Evolutionary conservation across 2,797 vertebrate genomes (phyloP).

Genomic region (Knipowitschia caucasica): DNA sequence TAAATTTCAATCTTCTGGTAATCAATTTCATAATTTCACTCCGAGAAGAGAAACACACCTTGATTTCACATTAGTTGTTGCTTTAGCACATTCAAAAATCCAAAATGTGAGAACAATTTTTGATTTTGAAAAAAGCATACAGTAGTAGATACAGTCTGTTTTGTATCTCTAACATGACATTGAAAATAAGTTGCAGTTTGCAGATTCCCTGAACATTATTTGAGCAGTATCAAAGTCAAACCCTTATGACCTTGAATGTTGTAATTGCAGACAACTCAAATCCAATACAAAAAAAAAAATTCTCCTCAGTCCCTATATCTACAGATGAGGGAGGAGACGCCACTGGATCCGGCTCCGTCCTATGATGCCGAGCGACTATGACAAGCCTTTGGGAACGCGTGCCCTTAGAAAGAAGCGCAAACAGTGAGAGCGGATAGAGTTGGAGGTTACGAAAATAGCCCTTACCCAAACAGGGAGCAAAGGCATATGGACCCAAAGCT

Average conservation of each 20-base stretch:
- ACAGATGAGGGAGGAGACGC: slow-evolving; percentile 18
- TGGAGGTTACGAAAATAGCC: slow-evolving; percentile 44
- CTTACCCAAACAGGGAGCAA: slow-evolving; percentile 27
- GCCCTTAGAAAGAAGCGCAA: slow-evolving; percentile 23
- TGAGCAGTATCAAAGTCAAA: too few relatives aligned
- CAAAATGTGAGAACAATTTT: too few relatives aligned
- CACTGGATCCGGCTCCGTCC: slow-evolving; percentile 11
- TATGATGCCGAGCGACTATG: slow-evolving; percentile 28
- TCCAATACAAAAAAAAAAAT: slow-evolving; percentile 6
- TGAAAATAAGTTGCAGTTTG: too few relatives aligned
- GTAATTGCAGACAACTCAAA: slow-evolving; percentile 13
- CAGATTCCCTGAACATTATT: too few relatives aligned
- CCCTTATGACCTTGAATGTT: background rate
- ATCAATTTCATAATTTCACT: too few relatives aligned
- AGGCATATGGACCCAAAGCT: slow-evolving; percentile 18
- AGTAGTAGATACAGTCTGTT: too few relatives aligned
- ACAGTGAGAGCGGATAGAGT: slow-evolving; percentile 20
- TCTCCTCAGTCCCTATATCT: slow-evolving; percentile 23
- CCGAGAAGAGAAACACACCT: too few relatives aligned
- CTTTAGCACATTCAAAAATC: too few relatives aligned
- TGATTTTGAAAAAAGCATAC: too few relatives aligned
- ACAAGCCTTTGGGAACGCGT: slow-evolving; percentile 38
- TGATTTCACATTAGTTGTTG: too few relatives aligned
- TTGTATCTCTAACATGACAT: too few relatives aligned
- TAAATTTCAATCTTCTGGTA: too few relatives aligned